Evolutionary conservation across 2,888 invertebrate genomes (phyloP).

Genomic region (Desoria tigrina): DNA sequence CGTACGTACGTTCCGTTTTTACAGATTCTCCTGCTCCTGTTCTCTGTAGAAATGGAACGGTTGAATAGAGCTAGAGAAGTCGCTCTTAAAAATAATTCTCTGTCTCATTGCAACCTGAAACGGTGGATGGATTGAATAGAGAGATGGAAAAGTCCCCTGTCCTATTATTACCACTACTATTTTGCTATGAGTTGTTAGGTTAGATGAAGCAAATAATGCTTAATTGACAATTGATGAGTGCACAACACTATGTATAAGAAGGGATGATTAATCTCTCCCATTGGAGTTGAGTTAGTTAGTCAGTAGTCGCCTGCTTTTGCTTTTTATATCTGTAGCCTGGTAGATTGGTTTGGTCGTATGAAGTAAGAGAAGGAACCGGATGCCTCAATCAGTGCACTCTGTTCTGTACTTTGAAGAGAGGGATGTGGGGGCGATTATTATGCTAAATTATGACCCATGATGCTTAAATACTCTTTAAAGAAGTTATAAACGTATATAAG

Average conservation of each 20-base stretch:
- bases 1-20: not conserved
- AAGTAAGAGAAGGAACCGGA: conserved; percentile 32
- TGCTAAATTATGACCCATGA: conserved; percentile 34
- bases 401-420: conserved; percentile 3
- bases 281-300: conserved; percentile 1
- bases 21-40: too few relatives aligned
- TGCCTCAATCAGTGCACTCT: conserved; percentile 45
- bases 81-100: conserved; percentile 8
- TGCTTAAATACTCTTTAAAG: not conserved
- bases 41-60: not conserved
- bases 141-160: too few relatives aligned
- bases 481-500: not conserved
- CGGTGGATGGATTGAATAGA: conserved; percentile 9
- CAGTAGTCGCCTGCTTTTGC: too few relatives aligned
- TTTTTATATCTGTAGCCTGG: not conserved
- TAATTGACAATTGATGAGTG: conserved; percentile 53
- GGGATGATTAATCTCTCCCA: conserved; percentile 51
- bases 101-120: conserved; percentile 13
- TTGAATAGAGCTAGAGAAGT: not conserved
- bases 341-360: not conserved
- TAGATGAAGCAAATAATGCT: conserved; percentile 50
- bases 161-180: too few relatives aligned
- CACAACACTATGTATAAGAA: too few relatives aligned
- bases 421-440: conserved; percentile 33
- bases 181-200: not conserved